Evolutionary conservation across 2,113 vertebrate genomes (phyloP), one percentile per base, ranked within the genome.

Genomic region (Phyllopteryx taeniolatus): DNA sequence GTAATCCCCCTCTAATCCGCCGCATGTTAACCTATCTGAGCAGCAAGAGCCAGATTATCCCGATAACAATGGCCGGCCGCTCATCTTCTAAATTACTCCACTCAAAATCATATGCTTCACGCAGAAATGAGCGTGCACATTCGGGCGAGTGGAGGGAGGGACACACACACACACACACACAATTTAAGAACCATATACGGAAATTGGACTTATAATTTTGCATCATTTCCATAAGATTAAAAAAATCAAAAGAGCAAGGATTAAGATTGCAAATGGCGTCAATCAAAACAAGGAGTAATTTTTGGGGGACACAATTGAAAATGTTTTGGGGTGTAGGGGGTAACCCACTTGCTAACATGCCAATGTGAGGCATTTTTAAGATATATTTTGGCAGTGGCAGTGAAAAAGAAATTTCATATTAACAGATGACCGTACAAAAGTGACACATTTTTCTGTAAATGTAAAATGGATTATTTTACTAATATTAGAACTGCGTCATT

Each of bases 1-100:
- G 78, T 91, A 90, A 91, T 90, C 89, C 83, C 57, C 70, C 83
- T 80, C 53, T 90, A 90, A 91, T 91, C 89, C 81, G 79, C 61
- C 71, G 82, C 78, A 86, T 90, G 89, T 91, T 91, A 90, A 90
- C 86, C 89, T 89, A 88, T 91, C 82, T 90, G 90, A 90, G 86
- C 90, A 91, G 86, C 88, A 77, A 87, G 84, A 90, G 79, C 76
- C 85, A 83, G 88, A 90, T 90, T 86, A 91, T 91, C 90, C 88
- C 87, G 81, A 80, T 91, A 89, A 91, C 90, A 91, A 91, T 88
- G 87, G 89, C 87, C 89, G 75, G 75, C 20, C n/a, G 81, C 78
- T 90, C 90, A 90, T 91, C 89, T 90, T 82, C 81, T 83, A 90
- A 91, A 90, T 87, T 87, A 86, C 88, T 89, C 76, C 88, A 88